These are phyloP conservation scores for Scylla paramamosain DNA, from an alignment of 1,140 invertebrate species.

Conservation along the genomic window DNA sequence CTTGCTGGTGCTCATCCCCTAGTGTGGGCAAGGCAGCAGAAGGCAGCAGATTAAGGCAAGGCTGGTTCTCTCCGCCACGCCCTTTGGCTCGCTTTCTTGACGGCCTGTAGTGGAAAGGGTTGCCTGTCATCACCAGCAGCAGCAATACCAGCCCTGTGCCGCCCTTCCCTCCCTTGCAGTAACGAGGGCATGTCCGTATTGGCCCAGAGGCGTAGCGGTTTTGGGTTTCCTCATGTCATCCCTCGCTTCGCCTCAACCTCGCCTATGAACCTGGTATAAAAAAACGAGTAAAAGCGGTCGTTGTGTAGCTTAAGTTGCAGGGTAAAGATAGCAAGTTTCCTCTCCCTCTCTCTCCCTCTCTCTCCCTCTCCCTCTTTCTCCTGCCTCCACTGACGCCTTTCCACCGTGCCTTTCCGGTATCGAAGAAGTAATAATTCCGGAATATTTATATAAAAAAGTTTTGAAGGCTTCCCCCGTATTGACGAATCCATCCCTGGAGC, in stretches of 20 bases:
- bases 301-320: not conserved
- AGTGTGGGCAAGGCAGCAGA: not conserved
- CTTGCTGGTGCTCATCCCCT: too few species aligned
- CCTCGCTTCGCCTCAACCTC: too few species aligned
- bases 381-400: not conserved
- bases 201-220: too few species aligned
- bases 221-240: too few species aligned
- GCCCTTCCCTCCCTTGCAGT: too few species aligned
- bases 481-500: not conserved
- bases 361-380: constrained; percentile 27
- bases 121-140: not conserved
- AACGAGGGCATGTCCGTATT: not conserved
- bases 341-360: constrained; percentile 48
- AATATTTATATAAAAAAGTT: constrained; percentile 4
- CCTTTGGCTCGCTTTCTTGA: not conserved
- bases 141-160: not conserved
- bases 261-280: too few species aligned
- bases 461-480: not conserved
- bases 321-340: not conserved
- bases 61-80: not conserved
- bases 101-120: not conserved
- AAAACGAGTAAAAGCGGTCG: not conserved
- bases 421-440: not conserved
- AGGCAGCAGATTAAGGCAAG: not conserved
- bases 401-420: not conserved